A percentile compares a stretch with the other conserved stretches of the same genome.
Conservation (phyloP, 2,113 vertebrate genomes). For the Ellobius talpinus region DNA sequence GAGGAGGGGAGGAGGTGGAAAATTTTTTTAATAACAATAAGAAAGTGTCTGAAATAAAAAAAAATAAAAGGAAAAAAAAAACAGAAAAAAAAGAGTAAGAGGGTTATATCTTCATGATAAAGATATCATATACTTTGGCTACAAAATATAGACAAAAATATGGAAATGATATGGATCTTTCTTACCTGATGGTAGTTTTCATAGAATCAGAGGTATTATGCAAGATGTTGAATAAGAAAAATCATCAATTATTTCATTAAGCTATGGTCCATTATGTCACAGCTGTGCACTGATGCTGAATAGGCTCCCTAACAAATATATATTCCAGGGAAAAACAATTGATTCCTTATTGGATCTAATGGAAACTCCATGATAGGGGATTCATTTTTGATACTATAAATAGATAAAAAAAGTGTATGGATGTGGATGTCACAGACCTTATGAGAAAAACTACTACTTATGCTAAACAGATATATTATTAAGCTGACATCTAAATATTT, state of each 20-base stretch:
- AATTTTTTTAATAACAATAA: no score
- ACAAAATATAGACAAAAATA: not conserved
- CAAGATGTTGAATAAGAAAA: not conserved
- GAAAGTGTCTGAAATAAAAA: no score
- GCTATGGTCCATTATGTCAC: not conserved
- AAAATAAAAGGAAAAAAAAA: no score
- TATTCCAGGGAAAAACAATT: not conserved
- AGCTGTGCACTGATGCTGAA: not conserved
- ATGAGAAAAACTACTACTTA: not conserved
- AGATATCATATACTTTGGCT: not conserved
- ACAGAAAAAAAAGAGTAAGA: no score
- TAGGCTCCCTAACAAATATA: not conserved
- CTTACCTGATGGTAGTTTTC: not conserved
- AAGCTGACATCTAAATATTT: not conserved
- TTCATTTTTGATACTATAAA: not conserved
- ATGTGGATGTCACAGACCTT: not conserved
- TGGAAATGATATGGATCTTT: not conserved
- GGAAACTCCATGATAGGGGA: not conserved
- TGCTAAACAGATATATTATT: not conserved
- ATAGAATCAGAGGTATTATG: not conserved
- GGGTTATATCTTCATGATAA: not conserved
- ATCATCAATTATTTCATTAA: not conserved
- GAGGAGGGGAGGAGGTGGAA: no score
- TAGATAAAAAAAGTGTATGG: not conserved
- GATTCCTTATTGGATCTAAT: not conserved